phyloP scores from a whole-genome alignment of 2,797 vertebrate genomes.

The Tiaroga cobitis region DNA sequence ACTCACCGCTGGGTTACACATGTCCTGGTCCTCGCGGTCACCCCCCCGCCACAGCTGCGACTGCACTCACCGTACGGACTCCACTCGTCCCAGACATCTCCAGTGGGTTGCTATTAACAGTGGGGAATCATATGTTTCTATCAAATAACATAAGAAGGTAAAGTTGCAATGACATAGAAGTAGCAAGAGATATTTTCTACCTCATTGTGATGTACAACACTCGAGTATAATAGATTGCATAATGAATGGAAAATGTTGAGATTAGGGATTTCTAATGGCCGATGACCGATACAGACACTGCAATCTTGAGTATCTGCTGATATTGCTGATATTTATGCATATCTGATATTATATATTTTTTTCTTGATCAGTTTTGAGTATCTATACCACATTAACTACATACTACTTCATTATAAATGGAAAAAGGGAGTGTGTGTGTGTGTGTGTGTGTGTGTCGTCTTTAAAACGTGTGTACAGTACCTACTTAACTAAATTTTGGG shows the following conservation, averaged over 20 bases:
- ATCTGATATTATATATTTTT: neutral
- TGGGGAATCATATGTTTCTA: neutral
- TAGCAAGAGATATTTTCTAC: neutral
- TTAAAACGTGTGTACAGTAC: too few relatives aligned
- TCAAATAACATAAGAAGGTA: neutral
- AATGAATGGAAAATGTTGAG: neutral
- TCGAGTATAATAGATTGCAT: neutral
- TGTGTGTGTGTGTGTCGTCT: too few relatives aligned
- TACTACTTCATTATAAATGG: neutral
- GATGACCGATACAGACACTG: neutral
- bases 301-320: neutral
- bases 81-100: constrained; percentile 88
- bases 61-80: constrained; percentile 87
- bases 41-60: constrained; percentile 88
- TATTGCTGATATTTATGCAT: neutral
- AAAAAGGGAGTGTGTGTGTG: too few relatives aligned
- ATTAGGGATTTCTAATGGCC: neutral
- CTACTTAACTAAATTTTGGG: too few relatives aligned
- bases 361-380: neutral
- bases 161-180: neutral
- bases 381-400: neutral
- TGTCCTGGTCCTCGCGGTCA: constrained; percentile 81
- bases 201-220: neutral
- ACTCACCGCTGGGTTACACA: constrained; percentile 88
- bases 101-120: constrained; percentile 66